Base-by-base conservation (phyloP, 2,113 vertebrate genomes). In the Nymphicus hollandicus region DNA sequence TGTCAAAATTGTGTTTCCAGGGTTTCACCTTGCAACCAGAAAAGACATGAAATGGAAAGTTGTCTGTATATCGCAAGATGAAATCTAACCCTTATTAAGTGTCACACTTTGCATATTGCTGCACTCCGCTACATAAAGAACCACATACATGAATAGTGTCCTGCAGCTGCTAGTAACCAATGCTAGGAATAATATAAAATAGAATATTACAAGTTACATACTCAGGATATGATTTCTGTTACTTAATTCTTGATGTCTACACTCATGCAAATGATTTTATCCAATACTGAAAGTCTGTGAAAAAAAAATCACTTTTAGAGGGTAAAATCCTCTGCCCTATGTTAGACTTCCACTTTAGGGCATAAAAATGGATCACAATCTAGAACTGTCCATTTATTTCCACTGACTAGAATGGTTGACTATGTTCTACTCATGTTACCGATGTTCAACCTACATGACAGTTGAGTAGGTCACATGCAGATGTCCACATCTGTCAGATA, bases 251-350 rank as follows among this genome's bases (percentile, higher is more conserved):
- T 77, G 24, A 63, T 78, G 46, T 29, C 64, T 68, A 43, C 27
- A 79, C 31, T 20, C 17, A 28, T 33, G 14, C 27, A 88, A 82
- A 17, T 74, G 41, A 61, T 84, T 91, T 83, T 78, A 46, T 0
- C 2, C 55, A 53, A 65, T 46, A 58, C 0, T 50, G 43, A 18
- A 78, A 78, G 25, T 28, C 60, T 0, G 0, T 43, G 47, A 69
- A 85, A 83, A 29, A 29, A 87, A 84, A 74, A 13, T 3, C 8
- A 33, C 16, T 47, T 92, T 47, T 33, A 81, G 49, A 70, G 25
- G 16, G 31, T 31, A 65, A 89, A 87, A 58, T 66, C 28, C 31
- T 81, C 35, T 71, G 65, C 24, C 49, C 14, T 85, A 0, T 52
- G 14, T 83, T 44, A 70, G 31, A 66, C 23, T 7, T 95, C 44